A percentile compares a stretch with the other conserved stretches of the same genome.
phyloP scores from a whole-genome alignment of 2,113 vertebrate species.

The Montifringilla adamsi region DNA sequence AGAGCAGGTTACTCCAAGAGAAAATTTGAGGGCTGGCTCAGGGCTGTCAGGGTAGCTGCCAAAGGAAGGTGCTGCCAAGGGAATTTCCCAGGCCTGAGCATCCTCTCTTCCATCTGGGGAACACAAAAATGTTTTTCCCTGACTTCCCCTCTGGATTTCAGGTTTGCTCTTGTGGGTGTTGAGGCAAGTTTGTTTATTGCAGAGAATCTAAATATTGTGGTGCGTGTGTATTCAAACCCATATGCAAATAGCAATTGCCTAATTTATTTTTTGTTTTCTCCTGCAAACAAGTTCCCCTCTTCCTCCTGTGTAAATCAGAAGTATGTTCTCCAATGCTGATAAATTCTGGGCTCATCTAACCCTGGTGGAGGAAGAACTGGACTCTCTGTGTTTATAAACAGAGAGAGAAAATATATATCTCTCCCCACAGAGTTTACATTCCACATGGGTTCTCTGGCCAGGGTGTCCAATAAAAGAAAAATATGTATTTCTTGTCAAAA shows the following conservation, averaged over 20 bases:
- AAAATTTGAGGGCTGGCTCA: neutral
- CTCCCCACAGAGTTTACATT: constrained; percentile 27
- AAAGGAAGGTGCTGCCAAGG: neutral
- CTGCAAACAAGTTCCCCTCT: neutral
- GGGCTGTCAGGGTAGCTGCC: neutral
- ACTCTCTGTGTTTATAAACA: constrained; percentile 38
- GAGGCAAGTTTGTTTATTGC: neutral
- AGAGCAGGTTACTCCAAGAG: neutral
- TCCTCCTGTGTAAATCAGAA: neutral
- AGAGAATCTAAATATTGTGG: neutral
- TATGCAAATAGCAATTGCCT: neutral
- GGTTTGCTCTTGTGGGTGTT: neutral
- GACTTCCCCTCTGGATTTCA: neutral
- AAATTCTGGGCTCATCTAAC: neutral
- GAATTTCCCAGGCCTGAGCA: neutral
- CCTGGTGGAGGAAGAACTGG: neutral
- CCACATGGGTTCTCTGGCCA: neutral
- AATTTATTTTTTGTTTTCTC: neutral
- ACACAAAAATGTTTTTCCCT: rapidly evolving
- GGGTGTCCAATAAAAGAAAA: neutral
- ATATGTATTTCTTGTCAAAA: neutral
- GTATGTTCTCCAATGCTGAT: rapidly evolving
- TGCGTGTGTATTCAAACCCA: neutral
- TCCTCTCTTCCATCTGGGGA: neutral
- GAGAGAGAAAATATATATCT: neutral